These are phyloP conservation scores for Leptopterna dolabrata DNA, from an alignment of 2,888 invertebrate genomes.

Conservation along the genomic window DNA sequence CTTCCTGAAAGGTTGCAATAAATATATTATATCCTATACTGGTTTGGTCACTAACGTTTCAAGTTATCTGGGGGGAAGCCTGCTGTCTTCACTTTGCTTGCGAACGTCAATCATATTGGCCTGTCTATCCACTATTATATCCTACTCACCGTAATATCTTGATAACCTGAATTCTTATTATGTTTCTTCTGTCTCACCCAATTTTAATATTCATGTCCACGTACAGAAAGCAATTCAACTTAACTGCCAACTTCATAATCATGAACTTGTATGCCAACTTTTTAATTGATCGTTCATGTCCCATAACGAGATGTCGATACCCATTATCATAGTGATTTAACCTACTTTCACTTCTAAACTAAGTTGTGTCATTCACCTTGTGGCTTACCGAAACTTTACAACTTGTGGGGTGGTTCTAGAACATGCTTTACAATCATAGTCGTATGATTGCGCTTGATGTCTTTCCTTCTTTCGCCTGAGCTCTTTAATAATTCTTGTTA, in stretches of 20 bases:
- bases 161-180: background rate
- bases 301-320: too few species aligned
- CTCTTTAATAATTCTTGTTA: too few species aligned
- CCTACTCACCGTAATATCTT: background rate
- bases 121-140: too few species aligned
- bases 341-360: background rate
- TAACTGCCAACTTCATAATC: background rate
- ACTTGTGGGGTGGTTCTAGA: background rate
- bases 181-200: background rate
- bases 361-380: background rate
- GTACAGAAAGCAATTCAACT: background rate
- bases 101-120: background rate
- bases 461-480: too few species aligned
- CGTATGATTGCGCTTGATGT: background rate
- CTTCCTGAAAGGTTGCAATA: conserved; percentile 16
- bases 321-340: background rate
- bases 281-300: too few species aligned
- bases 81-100: background rate
- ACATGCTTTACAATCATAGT: background rate
- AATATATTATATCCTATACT: background rate
- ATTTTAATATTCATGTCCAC: background rate
- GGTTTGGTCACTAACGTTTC: background rate
- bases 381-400: background rate
- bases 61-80: background rate
- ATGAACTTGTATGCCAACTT: background rate